These are phyloP conservation scores for Bombus haemorrhoidalis DNA, from an alignment of 1,140 invertebrate genomes.

Conservation along the genomic window DNA sequence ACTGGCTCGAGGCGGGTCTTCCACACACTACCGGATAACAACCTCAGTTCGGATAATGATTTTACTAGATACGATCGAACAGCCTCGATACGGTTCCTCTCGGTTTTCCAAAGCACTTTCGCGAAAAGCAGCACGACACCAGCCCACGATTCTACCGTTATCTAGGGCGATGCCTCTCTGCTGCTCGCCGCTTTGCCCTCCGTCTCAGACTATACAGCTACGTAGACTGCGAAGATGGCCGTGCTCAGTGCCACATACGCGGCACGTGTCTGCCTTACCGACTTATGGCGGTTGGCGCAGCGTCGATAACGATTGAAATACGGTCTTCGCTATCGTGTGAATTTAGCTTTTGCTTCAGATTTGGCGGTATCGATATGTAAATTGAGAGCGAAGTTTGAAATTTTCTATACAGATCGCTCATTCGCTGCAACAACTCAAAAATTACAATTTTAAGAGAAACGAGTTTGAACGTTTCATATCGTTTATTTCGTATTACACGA, in stretches of 20 bases:
- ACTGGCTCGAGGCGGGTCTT: slow-evolving; percentile 27
- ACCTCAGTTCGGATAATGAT: not conserved
- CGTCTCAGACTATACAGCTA: slow-evolving; percentile 33
- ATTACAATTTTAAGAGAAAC: too few relatives aligned
- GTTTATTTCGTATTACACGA: too few relatives aligned
- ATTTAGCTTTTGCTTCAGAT: too few relatives aligned
- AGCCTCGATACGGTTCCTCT: slow-evolving; percentile 18
- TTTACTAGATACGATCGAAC: not conserved
- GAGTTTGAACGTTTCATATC: too few relatives aligned
- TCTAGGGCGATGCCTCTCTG: slow-evolving; percentile 80
- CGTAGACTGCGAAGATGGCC: not conserved
- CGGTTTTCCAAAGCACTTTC: slow-evolving; percentile 53
- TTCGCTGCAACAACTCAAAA: too few relatives aligned
- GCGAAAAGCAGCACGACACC: slow-evolving; percentile 60
- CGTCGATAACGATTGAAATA: not conserved
- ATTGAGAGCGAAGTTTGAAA: too few relatives aligned
- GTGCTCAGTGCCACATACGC: not conserved
- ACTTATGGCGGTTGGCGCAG: not conserved
- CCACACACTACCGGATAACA: slow-evolving; percentile 15
- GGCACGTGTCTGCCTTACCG: slow-evolving; percentile 1
- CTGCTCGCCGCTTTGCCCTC: slow-evolving; percentile 68
- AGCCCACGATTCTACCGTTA: slow-evolving; percentile 79
- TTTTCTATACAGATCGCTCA: too few relatives aligned
- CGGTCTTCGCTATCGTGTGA: not conserved
- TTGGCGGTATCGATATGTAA: too few relatives aligned